Base-by-base conservation (phyloP, 1,140 invertebrate genomes). In the Eurosta solidaginis region DNA sequence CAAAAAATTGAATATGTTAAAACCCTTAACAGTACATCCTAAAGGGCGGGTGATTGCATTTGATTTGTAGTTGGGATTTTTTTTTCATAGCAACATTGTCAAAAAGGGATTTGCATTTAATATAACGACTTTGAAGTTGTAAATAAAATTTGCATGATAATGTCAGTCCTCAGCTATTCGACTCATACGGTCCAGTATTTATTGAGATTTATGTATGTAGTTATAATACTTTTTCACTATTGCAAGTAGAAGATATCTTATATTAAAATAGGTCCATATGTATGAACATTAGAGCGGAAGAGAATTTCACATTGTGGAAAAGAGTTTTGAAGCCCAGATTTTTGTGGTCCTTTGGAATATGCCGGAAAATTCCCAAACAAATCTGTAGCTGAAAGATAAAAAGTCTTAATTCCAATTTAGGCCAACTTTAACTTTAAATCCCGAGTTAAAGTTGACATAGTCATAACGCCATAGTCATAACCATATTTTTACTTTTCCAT, bases 11-110 rank as follows among this genome's bases (percentile, higher is more conserved):
- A 47, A 47, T n/a, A n/a, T n/a, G n/a, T n/a, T n/a, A 5, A 22
- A 40, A 68, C 33, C 59, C 59, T 68, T 40, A 68, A 40, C 5
- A 33, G 33, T 33, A 22, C 36, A 40, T 7, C 17, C n/a, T 20
- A 36, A 27, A 0, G n/a, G 59, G 33, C 33, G 59, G 40, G 29
- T 68, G 59, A 20, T 29, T 68, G 59, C 36, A 68, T 68, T 68
- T 68, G 59, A 68, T 68, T 68, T 68, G 59, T 68, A 68, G 59
- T 68, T 68, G 59, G 59, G 59, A 68, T 68, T 68, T 68, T n/a
- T n/a, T n/a, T 68, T 25, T 22, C 33, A 40, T 17, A 22, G 33
- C 4, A 47, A 42, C 59, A 68, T 63, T 20, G 27, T 29, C 36
- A 42, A 68, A 68, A 68, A 68, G 29, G 33, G 59, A 40, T 68